A percentile compares a stretch with the other conserved stretches of the same genome.
Conservation (phyloP, 1,140 invertebrate genomes). For the Drosophila obscura region DNA sequence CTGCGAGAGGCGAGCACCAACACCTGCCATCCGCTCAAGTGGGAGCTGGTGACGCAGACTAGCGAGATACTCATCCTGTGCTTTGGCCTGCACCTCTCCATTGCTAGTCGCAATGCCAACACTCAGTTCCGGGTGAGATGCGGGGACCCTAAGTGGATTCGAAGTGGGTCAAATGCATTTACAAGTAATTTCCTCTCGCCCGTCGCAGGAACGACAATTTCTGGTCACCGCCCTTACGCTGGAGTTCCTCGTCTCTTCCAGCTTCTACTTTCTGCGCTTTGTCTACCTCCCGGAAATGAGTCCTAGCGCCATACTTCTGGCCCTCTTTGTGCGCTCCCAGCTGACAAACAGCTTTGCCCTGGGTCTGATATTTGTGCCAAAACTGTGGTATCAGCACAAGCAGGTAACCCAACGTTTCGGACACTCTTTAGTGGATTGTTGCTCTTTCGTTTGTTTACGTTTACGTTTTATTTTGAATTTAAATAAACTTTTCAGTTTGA, state of each 20-base stretch:
- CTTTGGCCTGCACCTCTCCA: conserved; percentile 92
- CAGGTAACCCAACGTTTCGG: conserved; percentile 82
- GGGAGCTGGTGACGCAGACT: conserved; percentile 94
- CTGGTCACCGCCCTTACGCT: conserved; percentile 90
- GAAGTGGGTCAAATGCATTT: conserved; percentile 18
- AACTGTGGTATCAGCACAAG: conserved; percentile 90
- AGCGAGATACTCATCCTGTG: conserved; percentile 93
- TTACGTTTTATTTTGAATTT: conserved; percentile 18
- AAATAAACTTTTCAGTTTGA: conserved; percentile 36
- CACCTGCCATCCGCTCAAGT: conserved; percentile 91
- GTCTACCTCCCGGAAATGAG: conserved; percentile 87
- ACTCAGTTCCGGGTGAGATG: conserved; percentile 88
- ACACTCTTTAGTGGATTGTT: conserved; percentile 32
- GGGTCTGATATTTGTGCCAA: conserved; percentile 90
- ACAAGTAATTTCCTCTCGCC: conserved; percentile 1
- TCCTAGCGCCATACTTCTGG: conserved; percentile 88
- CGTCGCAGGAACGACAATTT: conserved; percentile 89
- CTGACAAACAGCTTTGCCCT: conserved; percentile 90
- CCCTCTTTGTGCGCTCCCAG: conserved; percentile 90
- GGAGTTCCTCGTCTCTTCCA: conserved; percentile 89
- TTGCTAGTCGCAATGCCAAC: conserved; percentile 92
- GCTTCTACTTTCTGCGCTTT: conserved; percentile 88
- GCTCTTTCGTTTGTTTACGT: conserved; percentile 7
- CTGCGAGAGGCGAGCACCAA: conserved; percentile 85
- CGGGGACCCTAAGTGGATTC: not conserved